Percentiles rank a stretch among this genome's conserved stretches.
Evolutionary conservation across 2,113 vertebrate species (phyloP).

Genomic region (Petrocephalus microphthalmus): DNA sequence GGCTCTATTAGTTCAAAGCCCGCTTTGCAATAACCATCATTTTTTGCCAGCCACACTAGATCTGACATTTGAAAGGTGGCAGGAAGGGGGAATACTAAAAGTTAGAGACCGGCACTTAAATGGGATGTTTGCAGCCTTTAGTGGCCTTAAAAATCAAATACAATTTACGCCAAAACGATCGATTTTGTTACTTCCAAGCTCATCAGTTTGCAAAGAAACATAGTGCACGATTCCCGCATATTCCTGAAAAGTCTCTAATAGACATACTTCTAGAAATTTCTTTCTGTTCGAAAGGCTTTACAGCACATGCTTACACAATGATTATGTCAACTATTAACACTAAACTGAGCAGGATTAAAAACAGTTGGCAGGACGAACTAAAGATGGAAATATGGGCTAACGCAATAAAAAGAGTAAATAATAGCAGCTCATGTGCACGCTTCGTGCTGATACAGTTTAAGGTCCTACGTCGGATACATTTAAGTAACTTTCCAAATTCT

Average conservation of each 20-base stretch:
- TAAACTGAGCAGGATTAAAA: too few relatives aligned
- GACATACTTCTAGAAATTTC: neutral
- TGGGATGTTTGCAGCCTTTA: neutral
- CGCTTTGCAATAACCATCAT: neutral
- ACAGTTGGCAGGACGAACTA: too few relatives aligned
- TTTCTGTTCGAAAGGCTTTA: neutral
- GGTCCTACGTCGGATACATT: too few relatives aligned
- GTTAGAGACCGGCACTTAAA: neutral
- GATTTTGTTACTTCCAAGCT: neutral
- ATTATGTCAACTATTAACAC: neutral
- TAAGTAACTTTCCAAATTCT: too few relatives aligned
- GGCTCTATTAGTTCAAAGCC: neutral
- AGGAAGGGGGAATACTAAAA: too few relatives aligned
- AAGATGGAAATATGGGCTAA: too few relatives aligned
- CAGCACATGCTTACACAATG: neutral
- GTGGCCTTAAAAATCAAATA: neutral
- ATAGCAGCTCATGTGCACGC: too few relatives aligned
- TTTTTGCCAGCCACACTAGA: too few relatives aligned
- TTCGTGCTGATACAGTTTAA: too few relatives aligned
- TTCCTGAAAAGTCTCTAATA: neutral
- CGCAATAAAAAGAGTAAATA: too few relatives aligned
- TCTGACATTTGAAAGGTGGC: too few relatives aligned
- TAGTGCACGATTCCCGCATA: neutral
- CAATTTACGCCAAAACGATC: neutral
- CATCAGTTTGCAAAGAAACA: neutral